Evolutionary conservation across 2,113 vertebrate species (phyloP).

Genomic region (Labrus mixtus): DNA sequence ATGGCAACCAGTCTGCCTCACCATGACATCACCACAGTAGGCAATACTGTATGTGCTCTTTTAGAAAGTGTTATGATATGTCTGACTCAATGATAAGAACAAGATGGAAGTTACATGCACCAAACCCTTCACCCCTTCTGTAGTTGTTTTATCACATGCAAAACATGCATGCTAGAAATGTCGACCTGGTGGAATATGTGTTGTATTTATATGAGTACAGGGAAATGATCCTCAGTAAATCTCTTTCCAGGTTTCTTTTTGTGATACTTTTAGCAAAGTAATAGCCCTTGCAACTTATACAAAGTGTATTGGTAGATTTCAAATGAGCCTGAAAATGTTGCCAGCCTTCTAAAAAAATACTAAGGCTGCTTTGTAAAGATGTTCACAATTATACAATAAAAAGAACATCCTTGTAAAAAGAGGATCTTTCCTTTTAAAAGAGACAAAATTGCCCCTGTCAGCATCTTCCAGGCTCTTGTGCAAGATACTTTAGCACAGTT

Average conservation of each 20-base stretch:
- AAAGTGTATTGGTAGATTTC: not conserved
- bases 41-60: conserved; percentile 41
- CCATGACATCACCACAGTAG: conserved; percentile 37
- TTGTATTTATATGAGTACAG: too few species aligned
- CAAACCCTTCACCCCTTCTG: not conserved
- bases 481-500: not conserved
- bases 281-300: not conserved
- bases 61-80: not conserved
- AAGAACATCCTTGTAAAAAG: not conserved
- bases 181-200: not conserved
- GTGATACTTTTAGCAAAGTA: not conserved
- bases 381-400: not conserved
- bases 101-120: not conserved
- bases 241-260: too few species aligned
- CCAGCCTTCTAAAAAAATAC: too few species aligned
- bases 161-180: not conserved
- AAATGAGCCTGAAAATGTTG: too few species aligned
- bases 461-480: not conserved
- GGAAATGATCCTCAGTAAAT: not conserved
- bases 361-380: not conserved
- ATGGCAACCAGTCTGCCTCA: conserved; percentile 64
- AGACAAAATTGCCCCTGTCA: not conserved
- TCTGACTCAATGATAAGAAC: too few species aligned
- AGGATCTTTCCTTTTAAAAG: not conserved
- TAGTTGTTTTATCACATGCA: too few species aligned